phyloP scores from a whole-genome alignment of 2,113 vertebrate species.

The Eonycteris spelaea region DNA sequence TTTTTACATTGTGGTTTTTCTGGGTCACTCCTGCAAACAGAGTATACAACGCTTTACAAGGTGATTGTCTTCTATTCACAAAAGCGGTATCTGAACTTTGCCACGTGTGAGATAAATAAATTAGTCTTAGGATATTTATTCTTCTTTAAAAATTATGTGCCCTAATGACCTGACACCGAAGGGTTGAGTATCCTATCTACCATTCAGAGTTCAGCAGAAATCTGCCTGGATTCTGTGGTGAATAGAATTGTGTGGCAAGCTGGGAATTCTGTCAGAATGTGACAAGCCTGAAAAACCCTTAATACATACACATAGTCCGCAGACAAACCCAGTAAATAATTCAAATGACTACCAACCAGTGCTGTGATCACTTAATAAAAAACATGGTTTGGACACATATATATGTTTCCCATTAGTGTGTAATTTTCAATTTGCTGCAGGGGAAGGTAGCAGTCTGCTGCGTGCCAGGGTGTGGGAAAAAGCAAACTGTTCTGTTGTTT shows the following conservation, averaged over 20 bases:
- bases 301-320: background rate
- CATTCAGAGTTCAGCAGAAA: background rate
- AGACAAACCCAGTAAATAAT: background rate
- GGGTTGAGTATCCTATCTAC: background rate
- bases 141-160: background rate
- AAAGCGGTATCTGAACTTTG: background rate
- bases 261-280: background rate
- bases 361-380: conserved; percentile 24
- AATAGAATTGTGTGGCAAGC: background rate
- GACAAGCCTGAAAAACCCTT: background rate
- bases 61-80: background rate
- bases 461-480: conserved; percentile 29
- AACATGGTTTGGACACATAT: background rate
- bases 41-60: background rate
- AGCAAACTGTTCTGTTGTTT: background rate
- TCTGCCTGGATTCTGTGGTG: background rate
- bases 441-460: conserved; percentile 4
- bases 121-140: background rate
- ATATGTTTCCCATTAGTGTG: conserved; percentile 27
- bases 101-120: background rate
- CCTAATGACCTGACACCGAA: background rate
- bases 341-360: background rate
- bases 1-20: background rate
- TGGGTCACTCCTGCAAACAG: background rate
- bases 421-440: conserved; percentile 12